These are phyloP conservation scores for Triops longicaudatus DNA, from an alignment of 1,140 invertebrate species.

Conservation along the genomic window DNA sequence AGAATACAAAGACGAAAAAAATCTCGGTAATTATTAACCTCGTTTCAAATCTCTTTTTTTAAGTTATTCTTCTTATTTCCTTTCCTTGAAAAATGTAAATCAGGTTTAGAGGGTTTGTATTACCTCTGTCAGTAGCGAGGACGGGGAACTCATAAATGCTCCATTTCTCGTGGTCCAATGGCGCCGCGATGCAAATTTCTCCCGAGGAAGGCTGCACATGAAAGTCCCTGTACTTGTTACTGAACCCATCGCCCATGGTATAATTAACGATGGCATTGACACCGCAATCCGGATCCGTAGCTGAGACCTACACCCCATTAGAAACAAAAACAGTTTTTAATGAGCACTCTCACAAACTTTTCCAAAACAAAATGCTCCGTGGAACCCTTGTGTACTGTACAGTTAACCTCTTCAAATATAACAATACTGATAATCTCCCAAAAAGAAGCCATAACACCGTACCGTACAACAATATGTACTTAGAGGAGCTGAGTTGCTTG, in stretches of 20 bases:
- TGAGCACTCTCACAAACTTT: neutral
- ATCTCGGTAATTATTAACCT: too few species aligned
- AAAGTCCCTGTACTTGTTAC: constrained; percentile 57
- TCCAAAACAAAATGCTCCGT: too few species aligned
- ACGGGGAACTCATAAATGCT: constrained; percentile 84
- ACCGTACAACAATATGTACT: neutral
- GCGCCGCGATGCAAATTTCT: constrained; percentile 73
- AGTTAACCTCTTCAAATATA: neutral
- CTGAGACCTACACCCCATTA: constrained; percentile 61
- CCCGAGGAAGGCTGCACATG: constrained; percentile 70
- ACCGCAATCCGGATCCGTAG: constrained; percentile 87
- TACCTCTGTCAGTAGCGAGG: constrained; percentile 88
- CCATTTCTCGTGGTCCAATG: constrained; percentile 77
- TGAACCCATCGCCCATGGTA: constrained; percentile 62
- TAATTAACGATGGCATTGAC: constrained; percentile 92
- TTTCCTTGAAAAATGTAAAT: neutral
- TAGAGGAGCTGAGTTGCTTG: neutral
- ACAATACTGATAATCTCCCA: neutral
- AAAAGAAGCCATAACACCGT: neutral
- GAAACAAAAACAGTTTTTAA: constrained; percentile 1
- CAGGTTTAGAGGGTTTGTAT: constrained; percentile 32
- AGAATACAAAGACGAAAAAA: too few species aligned
- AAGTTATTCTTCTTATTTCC: neutral
- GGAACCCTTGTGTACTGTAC: too few species aligned
- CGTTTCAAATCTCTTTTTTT: too few species aligned